Evolutionary conservation across 2,888 invertebrate genomes (phyloP).

Genomic region (Himalopsyche tibetana): DNA sequence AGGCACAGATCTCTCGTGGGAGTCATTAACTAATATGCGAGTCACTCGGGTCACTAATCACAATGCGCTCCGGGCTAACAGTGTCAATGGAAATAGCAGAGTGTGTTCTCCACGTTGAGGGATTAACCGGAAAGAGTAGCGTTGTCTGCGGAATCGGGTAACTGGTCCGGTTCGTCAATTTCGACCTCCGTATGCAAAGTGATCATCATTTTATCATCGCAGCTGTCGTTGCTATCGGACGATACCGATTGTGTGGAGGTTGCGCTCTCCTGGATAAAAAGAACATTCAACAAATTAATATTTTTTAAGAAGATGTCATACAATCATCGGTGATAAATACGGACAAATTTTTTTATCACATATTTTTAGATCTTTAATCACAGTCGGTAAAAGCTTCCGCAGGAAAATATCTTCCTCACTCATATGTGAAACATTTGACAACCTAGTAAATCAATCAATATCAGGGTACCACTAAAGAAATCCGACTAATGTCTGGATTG

Average conservation of each 20-base stretch:
- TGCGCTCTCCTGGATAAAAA: constrained; percentile 79
- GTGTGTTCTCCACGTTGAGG: not conserved
- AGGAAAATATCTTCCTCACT: too few relatives aligned
- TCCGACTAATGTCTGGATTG: too few relatives aligned
- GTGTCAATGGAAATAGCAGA: not conserved
- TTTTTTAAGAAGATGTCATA: too few relatives aligned
- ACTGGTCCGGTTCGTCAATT: constrained; percentile 70
- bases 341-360: too few relatives aligned
- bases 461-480: too few relatives aligned
- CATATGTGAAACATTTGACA: too few relatives aligned
- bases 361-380: too few relatives aligned
- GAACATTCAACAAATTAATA: constrained; percentile 7
- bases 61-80: not conserved
- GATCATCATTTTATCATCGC: constrained; percentile 87
- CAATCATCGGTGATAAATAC: too few relatives aligned
- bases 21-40: constrained; percentile 1
- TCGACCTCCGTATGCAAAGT: constrained; percentile 82
- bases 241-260: constrained; percentile 85
- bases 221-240: constrained; percentile 84
- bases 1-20: constrained; percentile 21
- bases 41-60: not conserved
- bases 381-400: too few relatives aligned
- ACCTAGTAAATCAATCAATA: too few relatives aligned
- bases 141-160: constrained; percentile 54
- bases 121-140: constrained; percentile 54